Evolutionary conservation across 1,140 invertebrate species (phyloP).

Genomic region (Ruditapes philippinarum): DNA sequence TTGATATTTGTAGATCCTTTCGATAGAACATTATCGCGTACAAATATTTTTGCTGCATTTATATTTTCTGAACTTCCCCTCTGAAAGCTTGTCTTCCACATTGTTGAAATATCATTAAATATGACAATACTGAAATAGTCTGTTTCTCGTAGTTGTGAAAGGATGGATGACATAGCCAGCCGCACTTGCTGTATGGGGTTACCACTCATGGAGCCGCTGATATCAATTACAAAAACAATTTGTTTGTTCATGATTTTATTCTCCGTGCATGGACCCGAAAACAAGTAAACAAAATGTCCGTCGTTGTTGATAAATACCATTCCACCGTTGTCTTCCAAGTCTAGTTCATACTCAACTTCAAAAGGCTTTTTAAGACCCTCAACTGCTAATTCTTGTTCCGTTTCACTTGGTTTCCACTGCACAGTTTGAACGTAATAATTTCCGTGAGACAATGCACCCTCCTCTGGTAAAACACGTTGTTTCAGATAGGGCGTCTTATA

Average conservation of each 20-base stretch:
- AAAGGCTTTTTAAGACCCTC: not conserved
- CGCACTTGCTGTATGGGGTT: conserved; percentile 5
- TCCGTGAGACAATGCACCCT: not conserved
- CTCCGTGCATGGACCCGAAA: not conserved
- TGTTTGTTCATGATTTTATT: conserved; percentile 1
- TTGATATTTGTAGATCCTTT: conserved; percentile 29
- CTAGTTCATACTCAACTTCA: conserved; percentile 15
- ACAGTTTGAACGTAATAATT: not conserved
- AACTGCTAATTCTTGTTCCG: not conserved
- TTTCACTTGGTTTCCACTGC: not conserved
- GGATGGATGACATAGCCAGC: not conserved
- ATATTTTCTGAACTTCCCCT: not conserved
- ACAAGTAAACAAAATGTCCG: conserved; percentile 6
- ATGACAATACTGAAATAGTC: conserved; percentile 43
- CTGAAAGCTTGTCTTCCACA: not conserved
- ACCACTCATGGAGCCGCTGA: conserved; percentile 38
- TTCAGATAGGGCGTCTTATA: not conserved
- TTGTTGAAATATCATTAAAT: not conserved
- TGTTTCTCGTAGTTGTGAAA: not conserved
- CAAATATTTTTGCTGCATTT: not conserved
- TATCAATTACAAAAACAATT: conserved; percentile 39
- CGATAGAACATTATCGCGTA: not conserved
- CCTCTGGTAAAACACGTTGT: not conserved
- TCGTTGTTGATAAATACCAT: not conserved
- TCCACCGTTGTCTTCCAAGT: not conserved